Evolutionary conservation across 2,113 vertebrate genomes (phyloP), one percentile per base, ranked within the genome.

Genomic region (Planiliza haematocheilus): DNA sequence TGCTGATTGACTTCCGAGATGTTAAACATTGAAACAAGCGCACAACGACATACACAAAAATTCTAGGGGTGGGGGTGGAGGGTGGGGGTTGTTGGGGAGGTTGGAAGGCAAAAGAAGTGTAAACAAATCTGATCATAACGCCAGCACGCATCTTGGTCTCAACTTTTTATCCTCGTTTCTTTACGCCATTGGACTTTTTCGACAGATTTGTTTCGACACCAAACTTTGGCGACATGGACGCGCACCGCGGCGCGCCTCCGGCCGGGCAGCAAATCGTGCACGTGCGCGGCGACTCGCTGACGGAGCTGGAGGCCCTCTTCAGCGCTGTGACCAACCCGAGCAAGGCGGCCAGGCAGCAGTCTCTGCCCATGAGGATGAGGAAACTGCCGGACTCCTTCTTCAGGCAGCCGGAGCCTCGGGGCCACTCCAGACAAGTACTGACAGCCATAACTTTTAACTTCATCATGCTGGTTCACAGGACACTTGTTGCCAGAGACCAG

Each of bases 381-480:
- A 97, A 97, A 45, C 93, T 97, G 65, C 96, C 96, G 16, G 95
- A 97, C 89, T 97, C 96, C 65, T 97, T 97, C 94, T 97, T 97
- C 93, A 96, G 95, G 86, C 96, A 95, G 58, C 96, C 96, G 3
- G 96, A 97, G 42, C 94, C 95, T 64, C 94, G 96, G 46, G 93
- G 95, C 58, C 96, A 97, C 94, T 97, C 95, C 84, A 94, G 95
- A 86, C 95, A 96, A 94, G 95, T 96, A 93, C 83, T 81, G 5
- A 51, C 1, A 57, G 45, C 42, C 45, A 30, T 30, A 21, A 21
- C 24, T 2, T 13, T 46, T 4, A n/a, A 21, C 1, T 42, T 30
- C 34, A 41, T 16, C 9, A 17, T 63, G 24, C 16, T 17, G 43
- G 42, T 30, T 39, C 50, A n/a, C 13, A 36, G 11, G 24, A 30